These are phyloP conservation scores for Gadus chalcogrammus DNA, from an alignment of 2,113 vertebrate species.

Conservation along the genomic window DNA sequence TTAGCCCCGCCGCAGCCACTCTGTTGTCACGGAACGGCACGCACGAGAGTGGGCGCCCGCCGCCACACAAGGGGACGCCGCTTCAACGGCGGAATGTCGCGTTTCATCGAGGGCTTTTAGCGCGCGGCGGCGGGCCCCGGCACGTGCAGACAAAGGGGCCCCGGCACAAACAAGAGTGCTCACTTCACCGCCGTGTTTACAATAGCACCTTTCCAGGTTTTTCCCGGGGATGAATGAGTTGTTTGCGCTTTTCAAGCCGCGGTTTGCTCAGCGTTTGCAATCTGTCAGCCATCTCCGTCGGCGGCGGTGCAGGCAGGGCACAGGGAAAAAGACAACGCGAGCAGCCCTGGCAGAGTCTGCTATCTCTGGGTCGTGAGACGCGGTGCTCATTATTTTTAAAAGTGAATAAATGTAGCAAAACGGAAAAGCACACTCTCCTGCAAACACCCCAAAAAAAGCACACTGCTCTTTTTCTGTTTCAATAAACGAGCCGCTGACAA, in stretches of 20 bases:
- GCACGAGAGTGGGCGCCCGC: conserved; percentile 41
- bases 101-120: conserved; percentile 64
- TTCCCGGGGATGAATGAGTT: conserved; percentile 58
- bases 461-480: too few species aligned
- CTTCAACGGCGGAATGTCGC: conserved; percentile 54
- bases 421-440: background rate
- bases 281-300: conserved; percentile 50
- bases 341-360: background rate
- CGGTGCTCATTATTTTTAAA: background rate
- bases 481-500: too few species aligned
- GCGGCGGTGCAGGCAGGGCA: conserved; percentile 29
- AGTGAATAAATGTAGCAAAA: background rate
- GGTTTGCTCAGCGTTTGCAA: conserved; percentile 50
- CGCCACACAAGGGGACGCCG: conserved; percentile 57
- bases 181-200: conserved; percentile 65
- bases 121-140: conserved; percentile 24
- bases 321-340: conserved; percentile 10
- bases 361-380: background rate
- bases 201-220: conserved; percentile 64
- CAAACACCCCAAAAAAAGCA: background rate
- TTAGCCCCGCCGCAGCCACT: conserved; percentile 48
- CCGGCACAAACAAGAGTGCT: conserved; percentile 54
- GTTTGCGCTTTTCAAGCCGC: conserved; percentile 32
- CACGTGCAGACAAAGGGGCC: conserved; percentile 49
- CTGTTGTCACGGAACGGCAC: conserved; percentile 28